Evolutionary conservation across 2,797 vertebrate species (phyloP), one percentile per base, ranked within the genome.

Genomic region (Balearica regulorum): DNA sequence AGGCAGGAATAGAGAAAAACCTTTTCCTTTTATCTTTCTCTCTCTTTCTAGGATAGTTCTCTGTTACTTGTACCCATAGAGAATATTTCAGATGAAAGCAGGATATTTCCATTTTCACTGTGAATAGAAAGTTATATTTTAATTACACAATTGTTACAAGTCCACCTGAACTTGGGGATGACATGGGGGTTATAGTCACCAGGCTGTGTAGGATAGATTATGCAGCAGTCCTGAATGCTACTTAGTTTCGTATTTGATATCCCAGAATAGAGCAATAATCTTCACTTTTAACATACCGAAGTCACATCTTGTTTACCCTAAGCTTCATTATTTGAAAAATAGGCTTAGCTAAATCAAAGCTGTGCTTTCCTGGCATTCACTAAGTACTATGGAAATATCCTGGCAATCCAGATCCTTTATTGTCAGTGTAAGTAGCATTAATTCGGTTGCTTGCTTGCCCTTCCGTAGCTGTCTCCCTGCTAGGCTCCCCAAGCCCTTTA

Each of bases 331-430:
- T 80, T 83, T 92, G 71, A 92, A 76, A 96, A 77, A 85, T 1
- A 85, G 78, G 71, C 61, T 93, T 83, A 77, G 68, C 31, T 79
- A 73, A 93, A 91, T 92, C 77, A 95, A 93, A 94, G 82, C 75
- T 89, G 24, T 73, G 43, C 55, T 82, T 84, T 87, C 51, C 31
- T 89, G 51, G 53, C 60, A 46, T 87, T 84, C 62, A 84, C 13
- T 64, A 87, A 69, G 28, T 84, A 46, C 58, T 24, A 2, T 72
- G 62, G 48, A 92, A 89, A 69, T 89, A 72, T 16, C 33, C 62
- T 69, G 62, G n/a, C 81, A 57, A 35, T 79, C 46, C 71, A 80
- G n/a, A 33, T 61, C 46, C 37, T 89, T 94, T 73, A 35, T 87
- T 49, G 39, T 58, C 25, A 17, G 10, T 82, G 21, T 79, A 91